These are phyloP conservation scores for Lutraria rhynchaena DNA, from an alignment of 1,140 invertebrate species.

Conservation along the genomic window DNA sequence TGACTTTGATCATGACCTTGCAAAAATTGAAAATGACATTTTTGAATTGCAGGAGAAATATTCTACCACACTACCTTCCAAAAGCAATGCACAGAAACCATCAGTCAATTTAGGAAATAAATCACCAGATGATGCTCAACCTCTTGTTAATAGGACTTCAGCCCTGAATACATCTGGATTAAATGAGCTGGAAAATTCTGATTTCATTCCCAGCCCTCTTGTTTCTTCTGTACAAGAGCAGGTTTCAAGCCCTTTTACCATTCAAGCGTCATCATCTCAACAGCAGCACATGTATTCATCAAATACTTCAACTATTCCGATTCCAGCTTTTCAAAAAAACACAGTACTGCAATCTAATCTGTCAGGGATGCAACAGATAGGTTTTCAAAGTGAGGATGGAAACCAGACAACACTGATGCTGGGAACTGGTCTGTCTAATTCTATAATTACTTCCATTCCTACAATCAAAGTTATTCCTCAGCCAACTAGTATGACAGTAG, in stretches of 20 bases:
- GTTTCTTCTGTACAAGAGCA: neutral
- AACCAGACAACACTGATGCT: too few relatives aligned
- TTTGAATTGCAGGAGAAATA: constrained; percentile 44
- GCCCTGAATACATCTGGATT: neutral
- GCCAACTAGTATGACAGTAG: too few relatives aligned
- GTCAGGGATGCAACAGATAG: too few relatives aligned
- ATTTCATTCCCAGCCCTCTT: neutral
- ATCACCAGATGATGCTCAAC: neutral
- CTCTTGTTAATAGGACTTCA: neutral
- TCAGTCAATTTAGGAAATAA: neutral
- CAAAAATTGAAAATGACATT: constrained; percentile 45
- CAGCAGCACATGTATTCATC: neutral
- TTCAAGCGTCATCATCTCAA: neutral
- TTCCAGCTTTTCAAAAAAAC: neutral
- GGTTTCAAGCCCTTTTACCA: neutral
- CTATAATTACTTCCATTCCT: too few relatives aligned
- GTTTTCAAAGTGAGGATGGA: too few relatives aligned
- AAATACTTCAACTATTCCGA: neutral
- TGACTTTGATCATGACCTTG: constrained; percentile 16
- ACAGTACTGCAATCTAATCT: neutral
- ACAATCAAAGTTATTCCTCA: too few relatives aligned
- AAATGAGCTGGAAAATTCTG: neutral
- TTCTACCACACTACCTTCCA: neutral
- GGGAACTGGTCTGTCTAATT: too few relatives aligned
- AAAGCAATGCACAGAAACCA: neutral